Base-by-base conservation (phyloP, 2,888 invertebrate species). In the Oligia latruncula region DNA sequence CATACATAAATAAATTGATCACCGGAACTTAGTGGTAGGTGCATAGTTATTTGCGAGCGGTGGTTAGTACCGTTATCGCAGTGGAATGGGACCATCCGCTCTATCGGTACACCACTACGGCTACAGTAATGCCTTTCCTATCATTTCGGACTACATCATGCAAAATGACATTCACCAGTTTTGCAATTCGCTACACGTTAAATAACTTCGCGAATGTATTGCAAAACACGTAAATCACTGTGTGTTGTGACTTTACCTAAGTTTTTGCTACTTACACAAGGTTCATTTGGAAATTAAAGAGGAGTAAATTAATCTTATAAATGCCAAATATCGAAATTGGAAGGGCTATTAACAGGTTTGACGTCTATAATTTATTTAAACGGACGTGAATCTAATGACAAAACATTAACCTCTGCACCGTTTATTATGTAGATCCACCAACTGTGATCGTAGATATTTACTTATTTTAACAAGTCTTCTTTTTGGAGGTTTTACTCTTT, bases 21-120 rank as follows among this genome's bases (percentile, higher is more conserved):
- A 87, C 85, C 87, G 86, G 89, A 89, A 89, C 81, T 87, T 85
- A 81, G 81, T 87, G 84, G 87, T 85, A 87, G 86, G 82, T 88
- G 84, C 87, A 88, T 87, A 85, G 83, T 89, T 95, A 88, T 95
- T 90, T 82, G 93, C 94, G 89, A 93, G 91, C 90, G 90, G 90
- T 87, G 86, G 90, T 86, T 84, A 86, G 91, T 95, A 94, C 96
- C 96, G 96, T 96, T 96, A 96, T 87, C 85, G 82, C 49, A 72
- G 78, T 82, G 95, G 95, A 96, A 96, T 96, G 96, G 92, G 95
- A 95, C 94, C 96, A 94, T 92, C 94, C 95, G 95, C 88, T 95
- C 94, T 95, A 95, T 94, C 93, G 94, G 93, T 93, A 93, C 92
- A 92, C 91, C 89, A 91, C 91, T 90, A 83, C 82, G 86, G 58